phyloP scores from a whole-genome alignment of 2,797 vertebrate species.

The Anisognathus igniventris region DNA sequence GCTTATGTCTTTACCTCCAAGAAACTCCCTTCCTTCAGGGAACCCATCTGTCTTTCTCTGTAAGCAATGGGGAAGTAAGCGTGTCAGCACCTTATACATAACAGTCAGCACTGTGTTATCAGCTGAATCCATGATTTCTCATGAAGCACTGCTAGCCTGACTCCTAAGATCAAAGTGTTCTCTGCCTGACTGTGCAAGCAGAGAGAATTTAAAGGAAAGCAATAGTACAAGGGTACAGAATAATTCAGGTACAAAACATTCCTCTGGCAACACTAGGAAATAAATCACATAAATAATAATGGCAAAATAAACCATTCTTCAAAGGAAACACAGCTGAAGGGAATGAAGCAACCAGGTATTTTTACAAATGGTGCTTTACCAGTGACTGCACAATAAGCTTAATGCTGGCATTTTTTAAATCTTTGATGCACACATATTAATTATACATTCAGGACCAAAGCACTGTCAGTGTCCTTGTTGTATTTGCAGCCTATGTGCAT shows the following conservation, averaged over 20 bases:
- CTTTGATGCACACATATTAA: constrained; percentile 31
- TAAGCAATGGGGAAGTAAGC: not conserved
- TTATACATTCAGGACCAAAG: constrained; percentile 34
- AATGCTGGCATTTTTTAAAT: constrained; percentile 21
- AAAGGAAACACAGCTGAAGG: constrained; percentile 53
- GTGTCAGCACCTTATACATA: not conserved
- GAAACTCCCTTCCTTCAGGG: not conserved
- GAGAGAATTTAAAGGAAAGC: constrained; percentile 23
- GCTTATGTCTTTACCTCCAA: not conserved
- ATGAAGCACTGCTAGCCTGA: not conserved
- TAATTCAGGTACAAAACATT: constrained; percentile 51
- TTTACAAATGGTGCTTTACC: constrained; percentile 9
- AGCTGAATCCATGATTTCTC: not conserved
- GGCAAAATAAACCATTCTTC: constrained; percentile 50
- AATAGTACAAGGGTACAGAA: not conserved
- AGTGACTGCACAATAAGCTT: constrained; percentile 18
- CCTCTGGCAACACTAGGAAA: constrained; percentile 49
- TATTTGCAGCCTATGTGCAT: not conserved
- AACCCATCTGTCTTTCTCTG: not conserved
- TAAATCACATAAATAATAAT: constrained; percentile 48
- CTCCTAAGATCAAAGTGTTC: constrained; percentile 36
- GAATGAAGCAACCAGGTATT: constrained; percentile 28
- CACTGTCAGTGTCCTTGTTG: not conserved
- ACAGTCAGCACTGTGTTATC: not conserved
- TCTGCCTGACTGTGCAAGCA: not conserved